A percentile compares a stretch with the other conserved stretches of the same genome.
These are phyloP conservation scores for Spea multiplicata DNA, from an alignment of 2,113 vertebrate genomes.

Conservation along the genomic window DNA sequence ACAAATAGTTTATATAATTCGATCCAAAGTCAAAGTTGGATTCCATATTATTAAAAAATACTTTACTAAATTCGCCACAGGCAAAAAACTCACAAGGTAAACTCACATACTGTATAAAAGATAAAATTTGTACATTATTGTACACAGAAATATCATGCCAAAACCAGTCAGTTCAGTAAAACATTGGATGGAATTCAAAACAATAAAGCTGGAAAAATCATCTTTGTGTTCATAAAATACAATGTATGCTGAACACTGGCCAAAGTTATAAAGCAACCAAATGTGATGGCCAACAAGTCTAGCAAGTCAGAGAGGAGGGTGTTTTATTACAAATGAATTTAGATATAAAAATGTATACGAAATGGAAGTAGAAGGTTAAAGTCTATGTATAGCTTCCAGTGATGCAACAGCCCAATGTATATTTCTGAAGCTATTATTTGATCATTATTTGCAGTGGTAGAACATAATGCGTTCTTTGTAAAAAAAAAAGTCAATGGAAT, in stretches of 20 bases:
- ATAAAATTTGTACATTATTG: neutral
- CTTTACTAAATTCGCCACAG: too few species aligned
- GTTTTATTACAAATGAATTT: neutral
- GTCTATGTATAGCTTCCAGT: neutral
- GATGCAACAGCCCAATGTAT: neutral
- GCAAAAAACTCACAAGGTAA: too few species aligned
- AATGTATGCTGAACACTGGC: neutral
- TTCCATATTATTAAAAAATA: too few species aligned
- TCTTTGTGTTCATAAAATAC: neutral
- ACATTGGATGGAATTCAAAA: neutral
- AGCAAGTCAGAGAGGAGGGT: neutral
- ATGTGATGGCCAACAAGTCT: neutral
- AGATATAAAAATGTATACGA: neutral
- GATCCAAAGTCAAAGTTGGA: too few species aligned
- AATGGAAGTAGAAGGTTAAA: neutral
- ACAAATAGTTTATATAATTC: too few species aligned
- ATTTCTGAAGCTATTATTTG: neutral
- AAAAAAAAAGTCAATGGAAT: too few species aligned
- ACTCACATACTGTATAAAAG: too few species aligned
- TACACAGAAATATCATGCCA: neutral
- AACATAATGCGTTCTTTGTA: neutral
- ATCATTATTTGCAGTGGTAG: neutral
- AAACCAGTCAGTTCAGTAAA: neutral
- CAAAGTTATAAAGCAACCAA: neutral
- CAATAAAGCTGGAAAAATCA: constrained; percentile 1